phyloP scores from a whole-genome alignment of 2,113 vertebrate genomes.

The Brachyhypopomus gauderio region DNA sequence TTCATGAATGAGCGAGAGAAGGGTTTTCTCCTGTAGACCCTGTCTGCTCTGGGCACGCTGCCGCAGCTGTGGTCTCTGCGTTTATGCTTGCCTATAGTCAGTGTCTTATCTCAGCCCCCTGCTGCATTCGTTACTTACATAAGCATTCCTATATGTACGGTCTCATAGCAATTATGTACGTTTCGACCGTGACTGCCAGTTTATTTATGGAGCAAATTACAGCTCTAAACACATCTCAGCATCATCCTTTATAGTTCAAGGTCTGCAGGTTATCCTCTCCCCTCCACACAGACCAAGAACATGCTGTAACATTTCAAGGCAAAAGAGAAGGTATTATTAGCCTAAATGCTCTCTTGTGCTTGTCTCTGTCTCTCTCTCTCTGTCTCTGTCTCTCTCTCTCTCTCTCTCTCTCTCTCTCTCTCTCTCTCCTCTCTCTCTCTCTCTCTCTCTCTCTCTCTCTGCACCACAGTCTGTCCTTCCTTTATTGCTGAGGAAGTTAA shows the following conservation, averaged over 20 bases:
- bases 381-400: constrained; percentile 25
- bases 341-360: constrained; percentile 32
- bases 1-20: constrained; percentile 4
- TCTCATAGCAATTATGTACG: constrained; percentile 46
- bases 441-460: constrained; percentile 30
- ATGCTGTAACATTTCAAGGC: constrained; percentile 58
- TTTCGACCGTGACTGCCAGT: constrained; percentile 36
- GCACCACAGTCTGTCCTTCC: constrained; percentile 47
- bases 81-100: constrained; percentile 22
- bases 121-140: constrained; percentile 32
- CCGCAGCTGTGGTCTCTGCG: background rate
- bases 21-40: background rate
- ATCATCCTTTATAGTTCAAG: constrained; percentile 54
- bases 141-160: constrained; percentile 22
- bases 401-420: constrained; percentile 31
- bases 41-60: constrained; percentile 1
- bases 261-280: constrained; percentile 54
- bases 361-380: constrained; percentile 22
- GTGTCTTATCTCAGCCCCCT: constrained; percentile 37
- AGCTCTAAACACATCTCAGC: constrained; percentile 47
- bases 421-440: constrained; percentile 25
- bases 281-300: constrained; percentile 53
- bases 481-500: constrained; percentile 49
- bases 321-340: constrained; percentile 49
- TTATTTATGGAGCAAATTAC: constrained; percentile 53